Conservation (phyloP, 2,888 invertebrate species). For the Cyrtodaria siliqua region DNA sequence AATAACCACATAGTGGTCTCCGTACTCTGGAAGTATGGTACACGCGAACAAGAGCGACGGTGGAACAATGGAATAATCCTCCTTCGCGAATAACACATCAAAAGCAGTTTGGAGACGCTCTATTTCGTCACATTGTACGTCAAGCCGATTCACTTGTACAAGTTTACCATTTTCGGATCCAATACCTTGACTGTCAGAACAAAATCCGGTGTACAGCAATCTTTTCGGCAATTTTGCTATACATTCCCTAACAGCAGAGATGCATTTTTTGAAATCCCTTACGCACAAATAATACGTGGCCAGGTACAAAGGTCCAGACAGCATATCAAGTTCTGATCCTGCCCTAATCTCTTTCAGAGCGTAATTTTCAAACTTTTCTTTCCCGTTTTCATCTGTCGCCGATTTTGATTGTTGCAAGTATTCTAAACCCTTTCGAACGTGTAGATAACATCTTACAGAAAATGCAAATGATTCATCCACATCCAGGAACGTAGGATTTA, state of each 20-base stretch:
- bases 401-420: no score
- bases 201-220: conserved; percentile 5
- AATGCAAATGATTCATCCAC: no score
- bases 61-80: conserved; percentile 22
- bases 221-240: background rate
- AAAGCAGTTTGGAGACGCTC: background rate
- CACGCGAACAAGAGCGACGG: conserved; percentile 30
- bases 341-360: background rate
- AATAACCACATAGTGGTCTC: conserved; percentile 3
- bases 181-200: conserved; percentile 7
- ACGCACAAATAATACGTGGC: conserved; percentile 1
- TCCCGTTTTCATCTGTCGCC: no score
- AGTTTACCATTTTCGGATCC: background rate
- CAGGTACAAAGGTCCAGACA: conserved; percentile 22
- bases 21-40: conserved; percentile 2
- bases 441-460: no score
- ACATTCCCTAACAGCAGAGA: background rate
- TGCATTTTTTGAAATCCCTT: background rate
- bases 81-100: conserved; percentile 19
- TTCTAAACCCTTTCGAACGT: no score
- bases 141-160: background rate
- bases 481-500: no score
- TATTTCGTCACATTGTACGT: conserved; percentile 1
- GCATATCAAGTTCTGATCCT: background rate
- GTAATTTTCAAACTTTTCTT: no score